phyloP scores from a whole-genome alignment of 2,113 vertebrate species.

The Mola mola region DNA sequence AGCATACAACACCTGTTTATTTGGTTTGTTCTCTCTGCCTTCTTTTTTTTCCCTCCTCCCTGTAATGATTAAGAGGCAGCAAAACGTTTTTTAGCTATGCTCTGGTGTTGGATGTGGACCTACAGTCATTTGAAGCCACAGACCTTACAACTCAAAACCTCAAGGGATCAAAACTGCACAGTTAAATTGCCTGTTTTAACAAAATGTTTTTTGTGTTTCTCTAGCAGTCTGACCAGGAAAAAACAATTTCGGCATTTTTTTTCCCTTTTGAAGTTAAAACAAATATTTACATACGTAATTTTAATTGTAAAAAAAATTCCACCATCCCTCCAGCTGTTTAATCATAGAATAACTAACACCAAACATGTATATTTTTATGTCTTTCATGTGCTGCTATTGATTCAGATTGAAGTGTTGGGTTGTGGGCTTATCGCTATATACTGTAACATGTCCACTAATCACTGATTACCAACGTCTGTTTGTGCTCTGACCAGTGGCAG shows the following conservation, averaged over 20 bases:
- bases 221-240: not conserved
- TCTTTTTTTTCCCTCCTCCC: constrained; percentile 36
- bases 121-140: constrained; percentile 14
- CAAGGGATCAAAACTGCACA: constrained; percentile 54
- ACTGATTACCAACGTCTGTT: constrained; percentile 76
- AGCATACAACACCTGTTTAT: constrained; percentile 85
- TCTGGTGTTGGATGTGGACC: constrained; percentile 49
- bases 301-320: constrained; percentile 7
- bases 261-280: constrained; percentile 13
- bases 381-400: constrained; percentile 55
- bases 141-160: constrained; percentile 32
- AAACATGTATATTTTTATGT: constrained; percentile 30
- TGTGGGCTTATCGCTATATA: constrained; percentile 71
- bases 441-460: constrained; percentile 79
- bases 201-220: constrained; percentile 20
- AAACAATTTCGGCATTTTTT: constrained; percentile 9
- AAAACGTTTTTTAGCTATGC: constrained; percentile 68
- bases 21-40: constrained; percentile 74
- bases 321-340: not conserved
- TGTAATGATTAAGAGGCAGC: constrained; percentile 72
- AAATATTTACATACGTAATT: constrained; percentile 17
- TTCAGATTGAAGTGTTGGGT: constrained; percentile 62
- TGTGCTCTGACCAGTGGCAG: constrained; percentile 75
- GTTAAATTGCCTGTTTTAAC: constrained; percentile 38
- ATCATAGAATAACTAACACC: constrained; percentile 17